Conservation (phyloP, 2,888 invertebrate species). For the Eurytoma californica region DNA sequence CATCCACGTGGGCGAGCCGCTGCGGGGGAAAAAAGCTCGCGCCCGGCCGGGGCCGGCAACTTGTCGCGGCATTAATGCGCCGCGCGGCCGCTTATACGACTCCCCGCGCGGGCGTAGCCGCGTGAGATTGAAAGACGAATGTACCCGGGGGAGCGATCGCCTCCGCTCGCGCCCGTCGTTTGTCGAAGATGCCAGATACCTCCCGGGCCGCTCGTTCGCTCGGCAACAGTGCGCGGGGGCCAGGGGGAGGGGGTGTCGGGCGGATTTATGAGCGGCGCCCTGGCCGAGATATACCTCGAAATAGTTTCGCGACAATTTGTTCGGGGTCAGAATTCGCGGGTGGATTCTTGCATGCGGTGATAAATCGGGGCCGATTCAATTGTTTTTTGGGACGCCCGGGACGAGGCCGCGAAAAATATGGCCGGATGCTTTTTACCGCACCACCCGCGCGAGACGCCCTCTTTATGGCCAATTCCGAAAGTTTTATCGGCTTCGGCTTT, state of each 20-base stretch:
- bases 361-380: slow-evolving; percentile 68
- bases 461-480: no score
- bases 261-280: slow-evolving; percentile 34
- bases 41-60: slow-evolving; percentile 61
- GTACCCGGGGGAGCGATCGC: slow-evolving; percentile 43
- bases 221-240: no score
- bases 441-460: no score
- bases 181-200: slow-evolving; percentile 21
- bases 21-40: not conserved
- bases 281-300: not conserved
- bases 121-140: slow-evolving; percentile 44
- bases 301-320: slow-evolving; percentile 63
- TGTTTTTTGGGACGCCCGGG: slow-evolving; percentile 61
- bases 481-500: no score
- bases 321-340: slow-evolving; percentile 63
- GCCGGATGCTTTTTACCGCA: not conserved
- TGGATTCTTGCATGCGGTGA: slow-evolving; percentile 62
- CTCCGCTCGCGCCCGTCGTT: not conserved
- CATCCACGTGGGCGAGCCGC: not conserved
- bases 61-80: slow-evolving; percentile 65
- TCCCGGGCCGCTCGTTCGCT: not conserved
- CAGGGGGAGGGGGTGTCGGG: not conserved
- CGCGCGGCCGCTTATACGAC: slow-evolving; percentile 59
- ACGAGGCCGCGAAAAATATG: not conserved
- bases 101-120: slow-evolving; percentile 8